Conservation (phyloP, 2,888 invertebrate species). For the Octodonta nipae region DNA sequence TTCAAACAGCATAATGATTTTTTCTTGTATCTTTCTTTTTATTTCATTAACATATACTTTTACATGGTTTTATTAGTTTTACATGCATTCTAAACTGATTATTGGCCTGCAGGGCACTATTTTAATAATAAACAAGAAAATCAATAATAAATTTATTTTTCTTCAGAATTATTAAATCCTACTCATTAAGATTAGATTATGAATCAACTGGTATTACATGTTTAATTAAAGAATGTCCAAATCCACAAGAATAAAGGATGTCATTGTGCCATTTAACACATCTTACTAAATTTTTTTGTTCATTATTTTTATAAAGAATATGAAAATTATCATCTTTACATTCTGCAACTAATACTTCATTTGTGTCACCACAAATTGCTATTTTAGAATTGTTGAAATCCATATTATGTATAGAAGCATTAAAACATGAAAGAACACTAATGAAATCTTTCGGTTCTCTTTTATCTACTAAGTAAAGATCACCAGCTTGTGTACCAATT, state of each 20-base stretch:
- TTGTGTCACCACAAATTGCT: slow-evolving; percentile 39
- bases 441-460: slow-evolving; percentile 33
- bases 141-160: too few species aligned
- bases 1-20: too few species aligned
- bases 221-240: slow-evolving; percentile 39
- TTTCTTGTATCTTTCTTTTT: too few species aligned
- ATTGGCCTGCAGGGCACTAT: too few species aligned
- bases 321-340: slow-evolving; percentile 26
- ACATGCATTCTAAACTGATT: too few species aligned
- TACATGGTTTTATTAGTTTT: too few species aligned
- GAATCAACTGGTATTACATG: too few species aligned
- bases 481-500: slow-evolving; percentile 41
- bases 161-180: too few species aligned
- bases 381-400: slow-evolving; percentile 33
- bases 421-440: slow-evolving; percentile 26
- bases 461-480: slow-evolving; percentile 39
- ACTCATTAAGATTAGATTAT: too few species aligned
- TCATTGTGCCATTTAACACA: slow-evolving; percentile 42
- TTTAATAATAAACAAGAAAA: too few species aligned
- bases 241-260: slow-evolving; percentile 43
- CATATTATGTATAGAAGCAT: slow-evolving; percentile 32
- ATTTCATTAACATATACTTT: too few species aligned
- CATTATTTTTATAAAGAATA: slow-evolving; percentile 33
- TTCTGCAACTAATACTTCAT: slow-evolving; percentile 35
- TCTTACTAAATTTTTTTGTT: slow-evolving; percentile 42